Conservation (phyloP, 2,113 vertebrate species). For the Acrocephalus arundinaceus region DNA sequence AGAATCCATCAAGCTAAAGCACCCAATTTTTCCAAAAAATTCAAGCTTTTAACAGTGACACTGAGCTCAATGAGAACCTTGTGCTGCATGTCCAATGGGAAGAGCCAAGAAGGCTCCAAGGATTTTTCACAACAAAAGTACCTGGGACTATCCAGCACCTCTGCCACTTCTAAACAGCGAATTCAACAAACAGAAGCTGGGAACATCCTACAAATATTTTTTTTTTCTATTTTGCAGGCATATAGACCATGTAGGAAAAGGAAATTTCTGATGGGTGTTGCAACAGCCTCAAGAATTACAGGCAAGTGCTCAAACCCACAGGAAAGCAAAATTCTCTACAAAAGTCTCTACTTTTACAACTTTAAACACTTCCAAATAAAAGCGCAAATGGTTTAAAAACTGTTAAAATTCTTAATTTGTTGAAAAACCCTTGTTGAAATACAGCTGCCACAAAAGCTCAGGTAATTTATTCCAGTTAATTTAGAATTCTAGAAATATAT, state of each 20-base stretch:
- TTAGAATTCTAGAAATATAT: not conserved
- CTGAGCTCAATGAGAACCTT: not conserved
- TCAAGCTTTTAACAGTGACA: not conserved
- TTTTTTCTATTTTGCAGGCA: not conserved
- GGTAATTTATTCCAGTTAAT: not conserved
- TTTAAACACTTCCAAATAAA: not conserved
- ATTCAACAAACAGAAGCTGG: not conserved
- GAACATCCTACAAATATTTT: not conserved
- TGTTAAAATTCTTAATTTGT: not conserved
- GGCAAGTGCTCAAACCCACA: not conserved
- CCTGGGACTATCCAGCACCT: conserved; percentile 53
- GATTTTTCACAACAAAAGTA: not conserved
- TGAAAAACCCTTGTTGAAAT: not conserved
- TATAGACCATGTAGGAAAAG: not conserved
- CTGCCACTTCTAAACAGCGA: not conserved
- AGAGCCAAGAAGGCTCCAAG: not conserved
- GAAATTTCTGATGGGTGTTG: not conserved
- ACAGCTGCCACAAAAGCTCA: not conserved
- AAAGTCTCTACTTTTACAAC: not conserved
- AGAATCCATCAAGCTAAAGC: not conserved
- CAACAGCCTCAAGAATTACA: not conserved
- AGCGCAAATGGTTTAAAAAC: not conserved
- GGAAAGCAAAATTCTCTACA: not conserved
- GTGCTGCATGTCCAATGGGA: not conserved
- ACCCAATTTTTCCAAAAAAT: not conserved